Evolutionary conservation across 2,888 invertebrate species (phyloP).

Genomic region (Yponomeuta plumbellus): DNA sequence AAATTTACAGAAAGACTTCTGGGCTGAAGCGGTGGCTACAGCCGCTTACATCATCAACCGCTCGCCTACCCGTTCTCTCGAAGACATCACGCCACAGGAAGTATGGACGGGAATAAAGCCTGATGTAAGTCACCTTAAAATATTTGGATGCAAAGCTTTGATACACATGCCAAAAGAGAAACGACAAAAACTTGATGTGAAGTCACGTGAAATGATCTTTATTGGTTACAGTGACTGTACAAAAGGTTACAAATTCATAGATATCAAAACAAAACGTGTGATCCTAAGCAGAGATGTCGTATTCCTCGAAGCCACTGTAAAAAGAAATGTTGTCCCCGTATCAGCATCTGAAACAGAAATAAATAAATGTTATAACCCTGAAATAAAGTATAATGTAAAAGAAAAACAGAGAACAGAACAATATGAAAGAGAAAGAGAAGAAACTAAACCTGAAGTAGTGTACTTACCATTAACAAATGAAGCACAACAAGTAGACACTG

Average conservation of each 20-base stretch:
- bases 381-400: neutral
- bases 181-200: constrained; percentile 36
- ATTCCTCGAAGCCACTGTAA: constrained; percentile 21
- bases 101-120: constrained; percentile 37
- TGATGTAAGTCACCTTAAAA: constrained; percentile 33
- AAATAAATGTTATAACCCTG: neutral
- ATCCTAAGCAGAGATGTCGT: constrained; percentile 24
- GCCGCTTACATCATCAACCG: constrained; percentile 1
- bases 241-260: constrained; percentile 29
- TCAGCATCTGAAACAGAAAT: too few species aligned
- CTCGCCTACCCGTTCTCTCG: neutral
- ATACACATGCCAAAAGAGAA: constrained; percentile 40
- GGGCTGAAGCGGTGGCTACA: too few species aligned
- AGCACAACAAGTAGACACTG: neutral
- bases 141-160: constrained; percentile 41
- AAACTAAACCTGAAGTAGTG: neutral
- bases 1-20: too few species aligned
- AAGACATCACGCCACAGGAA: constrained; percentile 35
- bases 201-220: constrained; percentile 34
- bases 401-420: neutral
- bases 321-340: neutral
- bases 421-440: neutral
- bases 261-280: constrained; percentile 16
- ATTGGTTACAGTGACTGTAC: constrained; percentile 39
- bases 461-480: neutral